Conservation (phyloP, 2,797 vertebrate genomes). For the Sardinella longiceps region DNA sequence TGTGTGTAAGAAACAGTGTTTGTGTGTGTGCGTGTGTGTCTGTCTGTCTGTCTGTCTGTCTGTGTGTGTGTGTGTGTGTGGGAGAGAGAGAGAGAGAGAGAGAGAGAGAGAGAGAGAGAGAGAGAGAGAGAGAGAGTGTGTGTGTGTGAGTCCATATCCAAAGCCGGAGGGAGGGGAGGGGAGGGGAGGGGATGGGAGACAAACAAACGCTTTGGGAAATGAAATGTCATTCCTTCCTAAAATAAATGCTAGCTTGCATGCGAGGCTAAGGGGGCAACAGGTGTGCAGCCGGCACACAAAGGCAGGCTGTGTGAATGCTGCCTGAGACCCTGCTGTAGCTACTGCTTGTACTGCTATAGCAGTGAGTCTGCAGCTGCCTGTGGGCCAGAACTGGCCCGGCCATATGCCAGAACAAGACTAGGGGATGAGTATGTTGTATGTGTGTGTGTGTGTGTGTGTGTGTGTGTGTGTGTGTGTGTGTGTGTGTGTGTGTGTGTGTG, state of each 20-base stretch:
- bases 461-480: no score
- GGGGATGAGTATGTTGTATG: no score
- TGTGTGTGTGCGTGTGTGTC: not conserved
- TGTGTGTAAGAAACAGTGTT: no score
- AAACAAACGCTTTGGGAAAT: conserved; percentile 54
- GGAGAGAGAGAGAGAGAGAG: no score
- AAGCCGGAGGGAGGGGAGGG: conserved; percentile 32
- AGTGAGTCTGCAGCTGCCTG: no score
- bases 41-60: not conserved
- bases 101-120: no score
- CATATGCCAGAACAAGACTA: no score
- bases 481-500: no score
- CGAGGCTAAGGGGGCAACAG: conserved; percentile 69
- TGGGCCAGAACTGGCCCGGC: no score
- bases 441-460: no score
- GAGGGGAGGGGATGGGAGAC: conserved; percentile 57
- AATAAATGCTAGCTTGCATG: conserved; percentile 72
- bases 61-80: not conserved
- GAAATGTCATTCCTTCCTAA: conserved; percentile 80
- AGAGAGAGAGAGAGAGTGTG: no score
- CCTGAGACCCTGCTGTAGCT: conserved; percentile 28
- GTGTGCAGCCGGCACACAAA: conserved; percentile 76
- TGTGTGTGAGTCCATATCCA: not conserved
- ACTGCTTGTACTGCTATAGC: no score
- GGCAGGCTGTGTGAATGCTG: conserved; percentile 62